Evolutionary conservation across 2,797 vertebrate genomes (phyloP), one percentile per base, ranked within the genome.

Genomic region (Atherinosoma microstoma): DNA sequence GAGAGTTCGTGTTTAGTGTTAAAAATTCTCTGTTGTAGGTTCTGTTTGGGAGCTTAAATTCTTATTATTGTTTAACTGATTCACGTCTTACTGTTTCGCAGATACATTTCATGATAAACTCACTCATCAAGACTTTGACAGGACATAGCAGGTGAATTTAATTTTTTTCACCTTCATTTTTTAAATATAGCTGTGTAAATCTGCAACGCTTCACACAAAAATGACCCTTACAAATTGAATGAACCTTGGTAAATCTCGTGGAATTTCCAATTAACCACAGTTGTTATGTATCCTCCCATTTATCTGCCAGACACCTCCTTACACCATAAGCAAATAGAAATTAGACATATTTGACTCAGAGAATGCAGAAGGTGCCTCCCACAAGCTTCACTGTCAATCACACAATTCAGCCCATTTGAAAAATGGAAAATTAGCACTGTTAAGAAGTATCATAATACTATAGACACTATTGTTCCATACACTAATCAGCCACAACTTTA

Each of bases 251-350:
- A 79, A 87, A 86, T 83, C 69, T 73, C 53, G 8, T 58, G 73
- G 79, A 84, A 86, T 84, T 86, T 83, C 58, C 80, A 87, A 79
- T 84, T 84, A 82, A 80, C 61, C 82, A 88, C 81, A 80, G 75
- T 82, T 73, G 72, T 85, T 71, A 79, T 67, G 22, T 16, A 32
- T 38, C n/a, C 10, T 10, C 30, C 34, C 35, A 49, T 62, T 30
- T 65, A 73, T 58, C 75, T 73, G 20, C 9, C 11, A 60, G 22
- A 72, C 32, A 36, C 16, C 47, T 16, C 32, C 27, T 45, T 24
- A 67, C 32, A 34, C 49, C 51, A 24, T 63, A 15, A 60, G 40
- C 40, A 70, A 38, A 38, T 24, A 63, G 12, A 49, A 53, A 22
- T 64, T 34, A 66, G 22, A 34, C 0, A 57, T 18, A 57, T 32